A percentile compares a stretch with the other conserved stretches of the same genome.
Conservation (phyloP, 1,140 invertebrate species). For the Physella acuta region DNA sequence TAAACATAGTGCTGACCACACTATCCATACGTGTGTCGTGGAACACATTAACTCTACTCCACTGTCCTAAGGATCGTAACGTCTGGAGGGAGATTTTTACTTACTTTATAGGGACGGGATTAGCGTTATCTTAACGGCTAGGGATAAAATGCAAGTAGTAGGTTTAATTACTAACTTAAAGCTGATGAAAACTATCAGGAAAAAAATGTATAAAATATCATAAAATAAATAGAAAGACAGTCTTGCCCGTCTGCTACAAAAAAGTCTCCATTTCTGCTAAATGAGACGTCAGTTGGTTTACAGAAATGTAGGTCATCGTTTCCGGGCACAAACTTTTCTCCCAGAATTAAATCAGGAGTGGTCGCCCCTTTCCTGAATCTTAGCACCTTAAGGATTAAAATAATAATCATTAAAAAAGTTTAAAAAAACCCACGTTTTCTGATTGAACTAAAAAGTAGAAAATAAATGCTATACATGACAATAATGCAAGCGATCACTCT, state of each 20-base stretch:
- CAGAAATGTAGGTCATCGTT: conserved; percentile 78
- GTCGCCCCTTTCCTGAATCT: conserved; percentile 70
- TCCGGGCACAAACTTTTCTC: conserved; percentile 82
- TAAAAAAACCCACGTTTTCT: no score
- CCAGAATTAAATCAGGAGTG: conserved; percentile 70
- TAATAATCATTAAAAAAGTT: no score
- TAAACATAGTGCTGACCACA: no score
- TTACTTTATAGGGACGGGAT: not conserved
- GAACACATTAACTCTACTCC: no score
- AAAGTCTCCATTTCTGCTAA: conserved; percentile 80
- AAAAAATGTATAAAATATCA: not conserved
- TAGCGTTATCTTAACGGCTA: not conserved
- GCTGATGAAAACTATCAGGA: not conserved
- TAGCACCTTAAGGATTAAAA: no score
- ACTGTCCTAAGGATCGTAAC: not conserved
- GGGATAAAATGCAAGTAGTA: not conserved
- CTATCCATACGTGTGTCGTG: no score
- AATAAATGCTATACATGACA: no score
- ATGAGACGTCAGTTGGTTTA: conserved; percentile 89
- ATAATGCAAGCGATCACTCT: no score
- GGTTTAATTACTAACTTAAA: no score
- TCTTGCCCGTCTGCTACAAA: conserved; percentile 85
- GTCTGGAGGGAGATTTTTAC: not conserved
- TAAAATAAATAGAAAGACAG: not conserved
- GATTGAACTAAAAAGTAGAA: no score